phyloP scores from a whole-genome alignment of 1,140 invertebrate species.

The Drosophila persimilis region DNA sequence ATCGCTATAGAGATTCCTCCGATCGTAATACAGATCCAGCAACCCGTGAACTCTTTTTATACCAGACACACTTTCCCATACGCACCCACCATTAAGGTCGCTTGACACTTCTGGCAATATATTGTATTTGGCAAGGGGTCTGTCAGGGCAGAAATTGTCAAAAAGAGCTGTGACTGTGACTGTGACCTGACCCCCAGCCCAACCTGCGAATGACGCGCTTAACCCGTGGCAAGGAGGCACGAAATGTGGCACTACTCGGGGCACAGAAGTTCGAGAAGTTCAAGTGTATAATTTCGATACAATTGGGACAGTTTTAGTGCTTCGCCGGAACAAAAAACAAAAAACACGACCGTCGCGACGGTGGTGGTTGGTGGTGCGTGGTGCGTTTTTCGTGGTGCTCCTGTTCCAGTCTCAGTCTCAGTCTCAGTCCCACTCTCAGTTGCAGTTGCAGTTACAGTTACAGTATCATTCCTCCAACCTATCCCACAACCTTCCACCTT shows the following conservation, averaged over 20 bases:
- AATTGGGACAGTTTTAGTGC: slow-evolving; percentile 80
- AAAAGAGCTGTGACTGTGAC: slow-evolving; percentile 28
- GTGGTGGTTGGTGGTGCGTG: not conserved
- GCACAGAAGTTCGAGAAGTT: slow-evolving; percentile 61
- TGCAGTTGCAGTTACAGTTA: too few species aligned
- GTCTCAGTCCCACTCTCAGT: not conserved
- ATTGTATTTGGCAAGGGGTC: slow-evolving; percentile 4
- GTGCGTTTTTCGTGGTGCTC: slow-evolving; percentile 36
- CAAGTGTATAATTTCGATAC: slow-evolving; percentile 77
- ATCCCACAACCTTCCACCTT: slow-evolving; percentile 14
- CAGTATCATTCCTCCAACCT: slow-evolving; percentile 6
- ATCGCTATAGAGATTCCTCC: too few species aligned
- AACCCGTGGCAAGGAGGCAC: slow-evolving; percentile 29
- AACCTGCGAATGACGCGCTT: slow-evolving; percentile 13
- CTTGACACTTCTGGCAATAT: not conserved
- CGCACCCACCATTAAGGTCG: slow-evolving; percentile 10
- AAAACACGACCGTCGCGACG: not conserved
- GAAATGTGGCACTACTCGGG: slow-evolving; percentile 18
- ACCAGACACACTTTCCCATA: slow-evolving; percentile 15
- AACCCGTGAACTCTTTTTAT: too few species aligned
- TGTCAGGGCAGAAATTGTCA: not conserved
- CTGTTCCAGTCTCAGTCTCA: not conserved
- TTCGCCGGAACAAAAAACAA: slow-evolving; percentile 58
- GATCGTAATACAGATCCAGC: too few species aligned
- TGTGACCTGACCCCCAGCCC: slow-evolving; percentile 4